phyloP scores from a whole-genome alignment of 2,797 vertebrate species.

The Anguilla anguilla region DNA sequence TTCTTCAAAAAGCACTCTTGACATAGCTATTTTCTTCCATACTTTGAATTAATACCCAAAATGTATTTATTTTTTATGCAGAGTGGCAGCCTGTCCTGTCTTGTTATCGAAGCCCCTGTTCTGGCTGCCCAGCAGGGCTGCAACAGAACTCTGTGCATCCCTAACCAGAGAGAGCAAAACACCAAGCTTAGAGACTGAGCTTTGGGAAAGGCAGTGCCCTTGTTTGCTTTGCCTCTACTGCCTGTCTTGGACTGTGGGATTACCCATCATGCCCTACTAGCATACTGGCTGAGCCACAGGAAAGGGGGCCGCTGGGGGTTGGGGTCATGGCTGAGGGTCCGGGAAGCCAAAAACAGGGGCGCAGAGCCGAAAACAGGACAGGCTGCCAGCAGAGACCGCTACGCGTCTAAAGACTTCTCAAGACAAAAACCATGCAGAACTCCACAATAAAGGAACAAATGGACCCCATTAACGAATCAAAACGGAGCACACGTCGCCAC shows the following conservation, averaged over 20 bases:
- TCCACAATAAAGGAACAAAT: conserved; percentile 10
- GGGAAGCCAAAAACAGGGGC: background rate
- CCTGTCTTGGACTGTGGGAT: background rate
- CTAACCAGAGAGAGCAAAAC: background rate
- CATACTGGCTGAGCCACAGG: background rate
- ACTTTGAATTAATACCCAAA: conserved; percentile 28
- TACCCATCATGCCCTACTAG: background rate
- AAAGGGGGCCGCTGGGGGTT: background rate
- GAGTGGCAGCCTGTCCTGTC: conserved; percentile 11
- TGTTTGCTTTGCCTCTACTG: background rate
- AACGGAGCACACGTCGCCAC: conserved; percentile 8
- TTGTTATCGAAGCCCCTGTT: background rate
- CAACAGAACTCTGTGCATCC: background rate
- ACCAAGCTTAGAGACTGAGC: background rate
- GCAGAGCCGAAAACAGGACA: conserved; percentile 8
- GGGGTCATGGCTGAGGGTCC: background rate
- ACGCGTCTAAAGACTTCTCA: conserved; percentile 27
- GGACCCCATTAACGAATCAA: conserved; percentile 1
- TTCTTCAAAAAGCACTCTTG: conserved; percentile 36
- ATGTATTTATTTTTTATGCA: conserved; percentile 13
- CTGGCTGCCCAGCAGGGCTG: background rate
- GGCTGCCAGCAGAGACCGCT: conserved; percentile 16
- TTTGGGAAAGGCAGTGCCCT: background rate
- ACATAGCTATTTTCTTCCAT: conserved; percentile 43
- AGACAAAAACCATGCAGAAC: conserved; percentile 29